Percentiles rank a stretch among this genome's conserved stretches.
Evolutionary conservation across 92 coral and sea anemone genomes (phyloP).

Genomic region (Siderastrea siderea): DNA sequence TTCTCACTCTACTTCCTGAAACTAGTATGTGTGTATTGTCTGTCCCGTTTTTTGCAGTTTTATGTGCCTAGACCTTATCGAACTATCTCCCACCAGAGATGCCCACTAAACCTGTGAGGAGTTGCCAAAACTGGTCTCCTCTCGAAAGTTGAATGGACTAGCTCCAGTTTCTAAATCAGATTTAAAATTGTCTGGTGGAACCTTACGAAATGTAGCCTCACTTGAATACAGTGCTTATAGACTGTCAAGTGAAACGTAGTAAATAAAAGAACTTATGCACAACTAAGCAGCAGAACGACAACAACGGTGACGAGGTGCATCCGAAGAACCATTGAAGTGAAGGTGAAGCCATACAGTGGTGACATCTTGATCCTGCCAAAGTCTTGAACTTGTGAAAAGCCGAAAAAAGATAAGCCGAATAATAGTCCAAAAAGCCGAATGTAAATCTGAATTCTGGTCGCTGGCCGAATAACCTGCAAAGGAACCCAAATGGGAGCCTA

Average conservation of each 20-base stretch:
- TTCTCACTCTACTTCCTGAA: too few relatives aligned
- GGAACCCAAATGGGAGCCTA: constrained; percentile 22
- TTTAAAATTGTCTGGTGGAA: constrained; percentile 8
- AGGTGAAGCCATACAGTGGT: background rate
- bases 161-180: background rate
- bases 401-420: background rate
- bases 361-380: too few relatives aligned
- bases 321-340: background rate
- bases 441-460: background rate
- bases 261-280: background rate
- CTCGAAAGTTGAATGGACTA: background rate
- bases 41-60: too few relatives aligned
- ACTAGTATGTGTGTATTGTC: too few relatives aligned
- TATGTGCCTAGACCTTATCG: too few relatives aligned
- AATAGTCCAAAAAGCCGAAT: too few relatives aligned
- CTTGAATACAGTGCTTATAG: background rate
- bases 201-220: constrained; percentile 14
- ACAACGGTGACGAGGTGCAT: background rate
- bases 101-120: background rate
- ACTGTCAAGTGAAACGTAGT: background rate
- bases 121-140: background rate
- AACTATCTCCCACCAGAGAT: background rate
- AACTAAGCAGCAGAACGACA: constrained; percentile 9
- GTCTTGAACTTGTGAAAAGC: too few relatives aligned
- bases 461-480: constrained; percentile 18